Evolutionary conservation across 2,797 vertebrate genomes (phyloP), one percentile per base, ranked within the genome.

Genomic region (Ctenosaura bakeri): DNA sequence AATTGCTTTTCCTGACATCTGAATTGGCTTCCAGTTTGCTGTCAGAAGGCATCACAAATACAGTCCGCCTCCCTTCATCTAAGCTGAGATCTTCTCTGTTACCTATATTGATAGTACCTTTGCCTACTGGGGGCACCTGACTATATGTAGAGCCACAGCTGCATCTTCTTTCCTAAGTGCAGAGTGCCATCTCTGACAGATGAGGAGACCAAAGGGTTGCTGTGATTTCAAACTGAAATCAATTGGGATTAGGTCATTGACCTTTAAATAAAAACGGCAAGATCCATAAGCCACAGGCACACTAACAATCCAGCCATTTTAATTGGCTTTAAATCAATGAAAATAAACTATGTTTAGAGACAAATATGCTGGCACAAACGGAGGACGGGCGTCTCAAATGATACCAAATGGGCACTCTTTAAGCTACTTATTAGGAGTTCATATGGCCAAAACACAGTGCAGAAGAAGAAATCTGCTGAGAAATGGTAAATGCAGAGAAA

Each of bases 191-290:
- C 80, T 1, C 16, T 74, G n/a, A 73, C 77, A 90, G 83, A 86
- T 42, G 52, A 90, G 83, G 80, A 85, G 38, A 86, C 77, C 83
- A 79, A 81, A 86, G 52, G 35, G n/a, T 73, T 22, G 16, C 35
- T 0, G 26, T 50, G 50, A 38, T 46, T 74, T 62, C 22, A 62
- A 62, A 73, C 83, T 42, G 29, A 80, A 86, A 90, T 90, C 88
- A 86, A 86, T 74, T 20, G 35, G 35, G 84, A 86, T 86, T 81
- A 81, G 77, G 64, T 73, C 64, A 59, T 35, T 81, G 89, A 86
- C 52, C 84, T 90, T 81, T 69, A 81, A 86, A 66, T 46, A 83
- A 86, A 77, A 81, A 81, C 38, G 12, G 26, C 22, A 12, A 81
- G 89, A 85, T 85, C 76, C 62, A 66, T 89, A 85, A 84, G 22